Evolutionary conservation across 1,140 invertebrate genomes (phyloP), one percentile per base, ranked within the genome.

Genomic region (Chrysoperla carnea): DNA sequence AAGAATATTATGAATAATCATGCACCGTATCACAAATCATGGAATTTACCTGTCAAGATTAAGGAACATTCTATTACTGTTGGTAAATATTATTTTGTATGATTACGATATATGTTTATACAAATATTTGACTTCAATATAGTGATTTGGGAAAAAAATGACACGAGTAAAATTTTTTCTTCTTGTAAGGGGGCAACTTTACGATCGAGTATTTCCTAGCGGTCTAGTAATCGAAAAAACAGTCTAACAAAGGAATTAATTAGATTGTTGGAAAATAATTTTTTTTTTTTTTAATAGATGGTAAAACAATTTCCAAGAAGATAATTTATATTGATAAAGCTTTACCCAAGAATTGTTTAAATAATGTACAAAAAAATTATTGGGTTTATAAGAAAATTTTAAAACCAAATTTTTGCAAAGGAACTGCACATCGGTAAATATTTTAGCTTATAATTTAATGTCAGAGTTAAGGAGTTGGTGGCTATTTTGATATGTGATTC

Each of bases 261-360:
- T 15, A 31, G 37, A 45, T 37, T 41, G 6, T 40, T 15, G 8
- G 36, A 8, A 6, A 37, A 23, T 28, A 15, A 43, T 23, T 43
- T 13, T 23, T 23, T 36, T 38, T 13, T 40, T 28, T 46, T 47
- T 46, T 46, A 49, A 45, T 28, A 45, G 44, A 51, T 49, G 44
- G 41, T 28, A 46, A 35, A 29, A 37, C 31, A 6, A 50, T 52
- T 27, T 46, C 36, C 6, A 62, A 59, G 46, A 66, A 59, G 45
- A 47, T 67, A 40, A 52, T 64, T 29, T 68, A 61, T 43, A 47
- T 69, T 8, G 61, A 68, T 46, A 65, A 67, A 48, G 50, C 56
- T 33, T 48, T 65, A 33, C 63, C 63, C 29, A 48, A 58, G 38
- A 43, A 38, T 29, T 41, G 42, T 17, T 52, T 52, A n/a, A 61